Percentiles rank a stretch among this genome's conserved stretches.
Evolutionary conservation across 1,140 invertebrate species (phyloP).

Genomic region (Bilobella aurantiaca): DNA sequence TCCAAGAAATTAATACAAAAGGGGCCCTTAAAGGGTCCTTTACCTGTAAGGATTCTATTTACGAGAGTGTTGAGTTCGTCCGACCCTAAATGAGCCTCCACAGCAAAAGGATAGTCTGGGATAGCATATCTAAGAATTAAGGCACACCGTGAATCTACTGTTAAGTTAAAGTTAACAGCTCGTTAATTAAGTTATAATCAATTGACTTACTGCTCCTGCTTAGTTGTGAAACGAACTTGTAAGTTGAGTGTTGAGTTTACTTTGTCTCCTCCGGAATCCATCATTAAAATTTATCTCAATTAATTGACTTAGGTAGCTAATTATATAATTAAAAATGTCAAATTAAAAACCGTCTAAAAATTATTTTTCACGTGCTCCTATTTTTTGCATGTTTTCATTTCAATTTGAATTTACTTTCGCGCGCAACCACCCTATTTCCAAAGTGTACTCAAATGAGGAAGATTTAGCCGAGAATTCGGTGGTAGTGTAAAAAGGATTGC

Average conservation of each 20-base stretch:
- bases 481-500: too few species aligned
- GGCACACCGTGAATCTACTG: too few species aligned
- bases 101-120: constrained; percentile 68
- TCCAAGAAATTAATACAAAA: neutral
- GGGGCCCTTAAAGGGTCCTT: constrained; percentile 9
- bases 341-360: too few species aligned
- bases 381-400: too few species aligned
- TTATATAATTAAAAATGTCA: neutral
- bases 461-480: too few species aligned
- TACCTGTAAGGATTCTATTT: constrained; percentile 66
- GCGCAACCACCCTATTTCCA: too few species aligned
- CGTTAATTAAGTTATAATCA: too few species aligned
- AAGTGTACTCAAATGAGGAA: too few species aligned
- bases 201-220: constrained; percentile 61
- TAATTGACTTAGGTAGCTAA: neutral
- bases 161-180: too few species aligned
- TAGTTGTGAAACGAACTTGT: constrained; percentile 66
- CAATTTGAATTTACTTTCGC: too few species aligned
- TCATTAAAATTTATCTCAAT: constrained; percentile 1
- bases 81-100: constrained; percentile 56
- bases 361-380: too few species aligned
- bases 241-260: constrained; percentile 38
- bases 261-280: constrained; percentile 8
- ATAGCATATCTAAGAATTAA: constrained; percentile 65
- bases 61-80: constrained; percentile 66